phyloP scores from a whole-genome alignment of 2,797 vertebrate genomes.

The Malacoraja senta region DNA sequence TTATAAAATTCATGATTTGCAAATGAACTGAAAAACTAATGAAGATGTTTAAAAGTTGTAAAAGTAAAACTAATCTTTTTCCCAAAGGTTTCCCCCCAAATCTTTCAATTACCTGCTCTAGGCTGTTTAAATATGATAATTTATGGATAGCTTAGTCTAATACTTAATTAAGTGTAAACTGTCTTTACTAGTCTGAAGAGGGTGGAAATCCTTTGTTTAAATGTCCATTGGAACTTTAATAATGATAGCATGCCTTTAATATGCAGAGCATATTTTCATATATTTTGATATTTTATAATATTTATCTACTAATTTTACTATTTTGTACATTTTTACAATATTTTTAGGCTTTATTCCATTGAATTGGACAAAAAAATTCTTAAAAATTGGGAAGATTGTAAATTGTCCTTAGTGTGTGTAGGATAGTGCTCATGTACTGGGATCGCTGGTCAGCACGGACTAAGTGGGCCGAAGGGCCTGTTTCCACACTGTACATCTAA shows the following conservation, averaged over 20 bases:
- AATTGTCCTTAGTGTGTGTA: too few relatives aligned
- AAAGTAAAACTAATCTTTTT: neutral
- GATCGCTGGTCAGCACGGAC: too few relatives aligned
- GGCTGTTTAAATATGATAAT: constrained; percentile 13
- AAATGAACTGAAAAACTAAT: neutral
- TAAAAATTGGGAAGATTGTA: neutral
- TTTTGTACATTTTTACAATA: neutral
- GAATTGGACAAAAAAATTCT: neutral
- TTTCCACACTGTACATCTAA: too few relatives aligned
- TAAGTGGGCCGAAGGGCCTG: too few relatives aligned
- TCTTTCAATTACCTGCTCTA: neutral
- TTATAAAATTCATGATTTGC: neutral
- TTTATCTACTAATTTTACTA: neutral
- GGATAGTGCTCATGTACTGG: too few relatives aligned
- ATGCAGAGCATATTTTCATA: neutral
- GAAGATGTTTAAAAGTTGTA: neutral
- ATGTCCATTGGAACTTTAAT: neutral
- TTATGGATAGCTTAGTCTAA: neutral
- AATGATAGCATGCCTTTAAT: neutral
- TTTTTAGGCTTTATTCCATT: neutral
- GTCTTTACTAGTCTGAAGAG: neutral
- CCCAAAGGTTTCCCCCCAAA: neutral
- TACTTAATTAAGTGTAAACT: neutral
- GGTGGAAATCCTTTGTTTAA: neutral
- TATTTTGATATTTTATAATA: neutral